Base-by-base conservation (phyloP, 2,888 invertebrate genomes). In the Leptopterna dolabrata region DNA sequence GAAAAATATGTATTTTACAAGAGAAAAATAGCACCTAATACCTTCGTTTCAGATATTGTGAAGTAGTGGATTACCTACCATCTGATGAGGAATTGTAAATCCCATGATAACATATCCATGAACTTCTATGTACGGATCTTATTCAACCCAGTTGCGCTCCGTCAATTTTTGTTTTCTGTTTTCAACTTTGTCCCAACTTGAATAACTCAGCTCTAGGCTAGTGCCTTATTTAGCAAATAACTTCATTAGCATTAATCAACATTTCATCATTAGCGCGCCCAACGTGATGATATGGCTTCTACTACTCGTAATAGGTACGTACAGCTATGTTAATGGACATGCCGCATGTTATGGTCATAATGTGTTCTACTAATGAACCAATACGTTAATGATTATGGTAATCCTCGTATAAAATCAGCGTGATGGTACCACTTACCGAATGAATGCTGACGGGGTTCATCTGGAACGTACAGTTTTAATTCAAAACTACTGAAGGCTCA, bases 381-480 rank as follows among this genome's bases (percentile, higher is more conserved):
- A 76, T 36, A 76, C 36, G 76, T 76, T 76, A 76, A 43, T 76
- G 9, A n/a, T n/a, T n/a, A n/a, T n/a, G 2, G 43, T 76, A 76
- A 76, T 24, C 63, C 63, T 24, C 63, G 24, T 63, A 24, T 63
- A 63, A 63, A 63, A 63, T 63, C 63, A 63, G 63, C 63, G 24
- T 63, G 63, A 63, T 19, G 27, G 24, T 7, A 7, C 19, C 19
- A 63, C 63, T 63, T 63, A 63, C 63, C 63, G 63, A 63, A 63
- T 24, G 63, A 63, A 63, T 63, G 63, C 24, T 63, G 63, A 63
- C 63, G 63, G 63, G 63, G 63, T 63, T 63, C 63, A 63, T 63
- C 63, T 63, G 63, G 24, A 63, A 63, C 63, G 63, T 63, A 63
- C 63, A 63, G 63, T 63, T 63, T 24, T 19, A 63, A 63, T 63